Conservation (phyloP, 2,113 vertebrate genomes). For the Propithecus coquereli region DNA sequence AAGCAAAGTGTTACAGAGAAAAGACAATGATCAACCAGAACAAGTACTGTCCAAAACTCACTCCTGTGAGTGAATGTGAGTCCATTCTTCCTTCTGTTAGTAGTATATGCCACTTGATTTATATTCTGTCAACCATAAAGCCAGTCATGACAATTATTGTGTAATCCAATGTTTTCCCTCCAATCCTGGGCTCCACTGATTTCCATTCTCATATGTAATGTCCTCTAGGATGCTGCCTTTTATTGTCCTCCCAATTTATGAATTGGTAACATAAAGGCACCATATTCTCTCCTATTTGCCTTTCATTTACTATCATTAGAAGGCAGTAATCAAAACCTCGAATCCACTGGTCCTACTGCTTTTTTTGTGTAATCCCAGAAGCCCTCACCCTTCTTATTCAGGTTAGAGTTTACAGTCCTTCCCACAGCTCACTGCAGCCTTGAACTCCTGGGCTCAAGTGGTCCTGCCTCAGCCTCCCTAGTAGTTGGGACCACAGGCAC, state of each 20-base stretch:
- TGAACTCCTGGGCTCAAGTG: too few species aligned
- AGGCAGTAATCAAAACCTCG: not conserved
- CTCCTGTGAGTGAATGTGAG: not conserved
- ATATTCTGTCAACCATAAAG: not conserved
- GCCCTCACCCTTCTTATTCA: conserved; percentile 7
- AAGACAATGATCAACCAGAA: not conserved
- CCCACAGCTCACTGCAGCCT: too few species aligned
- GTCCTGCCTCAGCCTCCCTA: too few species aligned
- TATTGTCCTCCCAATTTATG: not conserved
- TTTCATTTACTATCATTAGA: not conserved
- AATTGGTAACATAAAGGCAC: not conserved
- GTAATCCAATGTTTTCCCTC: not conserved
- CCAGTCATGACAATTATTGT: not conserved
- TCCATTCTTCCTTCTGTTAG: not conserved
- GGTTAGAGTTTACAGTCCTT: not conserved
- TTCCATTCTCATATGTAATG: not conserved
- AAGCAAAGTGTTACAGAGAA: conserved; percentile 33
- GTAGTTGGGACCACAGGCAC: too few species aligned
- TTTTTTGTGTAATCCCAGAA: not conserved
- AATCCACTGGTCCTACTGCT: not conserved
- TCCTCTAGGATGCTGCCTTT: not conserved
- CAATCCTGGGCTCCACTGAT: not conserved
- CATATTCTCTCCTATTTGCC: not conserved
- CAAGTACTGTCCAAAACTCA: not conserved
- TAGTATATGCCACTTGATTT: not conserved